phyloP scores from a whole-genome alignment of 2,113 vertebrate genomes.

The Megaceryle maxima region DNA sequence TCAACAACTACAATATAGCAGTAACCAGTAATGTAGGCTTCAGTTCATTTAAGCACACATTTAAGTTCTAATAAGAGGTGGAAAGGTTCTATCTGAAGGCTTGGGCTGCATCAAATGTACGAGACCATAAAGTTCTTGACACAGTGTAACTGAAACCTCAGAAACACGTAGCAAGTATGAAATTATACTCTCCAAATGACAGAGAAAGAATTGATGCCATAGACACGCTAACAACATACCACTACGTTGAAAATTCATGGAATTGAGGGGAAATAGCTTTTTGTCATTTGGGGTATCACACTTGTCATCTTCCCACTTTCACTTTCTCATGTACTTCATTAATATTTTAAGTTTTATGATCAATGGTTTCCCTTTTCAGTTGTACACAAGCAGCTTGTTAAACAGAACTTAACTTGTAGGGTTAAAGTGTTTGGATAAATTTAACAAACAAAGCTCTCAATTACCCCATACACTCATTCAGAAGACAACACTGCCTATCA shows the following conservation, averaged over 20 bases:
- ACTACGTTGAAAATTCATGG: background rate
- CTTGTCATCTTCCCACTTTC: background rate
- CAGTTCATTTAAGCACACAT: background rate
- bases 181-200: background rate
- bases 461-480: background rate
- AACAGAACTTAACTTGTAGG: background rate
- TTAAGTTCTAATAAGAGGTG: background rate
- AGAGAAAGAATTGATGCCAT: background rate
- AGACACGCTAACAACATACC: rapidly evolving
- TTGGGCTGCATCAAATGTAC: background rate
- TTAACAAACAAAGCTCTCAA: background rate
- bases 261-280: background rate
- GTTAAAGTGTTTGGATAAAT: background rate
- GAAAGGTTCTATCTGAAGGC: background rate
- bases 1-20: background rate
- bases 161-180: rapidly evolving
- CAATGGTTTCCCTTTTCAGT: background rate
- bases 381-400: background rate
- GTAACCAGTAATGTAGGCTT: background rate
- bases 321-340: background rate
- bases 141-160: rapidly evolving
- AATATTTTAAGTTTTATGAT: background rate
- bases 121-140: background rate
- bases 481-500: background rate
- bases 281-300: background rate